These are phyloP conservation scores for Hypolimnas misippus DNA, from an alignment of 2,888 invertebrate genomes.

Conservation along the genomic window DNA sequence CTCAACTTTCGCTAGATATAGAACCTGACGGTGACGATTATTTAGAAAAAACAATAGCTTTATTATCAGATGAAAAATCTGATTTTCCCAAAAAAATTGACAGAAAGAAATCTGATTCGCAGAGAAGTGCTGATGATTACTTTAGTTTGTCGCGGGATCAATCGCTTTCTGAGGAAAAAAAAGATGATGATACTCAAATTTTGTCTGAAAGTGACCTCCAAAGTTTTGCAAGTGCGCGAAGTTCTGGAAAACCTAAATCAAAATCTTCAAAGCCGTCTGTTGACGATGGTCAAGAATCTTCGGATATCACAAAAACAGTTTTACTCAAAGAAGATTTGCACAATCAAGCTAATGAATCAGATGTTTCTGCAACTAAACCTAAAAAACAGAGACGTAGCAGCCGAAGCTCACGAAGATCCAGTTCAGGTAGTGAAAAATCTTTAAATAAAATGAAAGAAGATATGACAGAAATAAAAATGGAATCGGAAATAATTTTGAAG, in stretches of 20 bases:
- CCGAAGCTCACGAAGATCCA: constrained; percentile 72
- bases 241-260: constrained; percentile 77
- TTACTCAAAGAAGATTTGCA: constrained; percentile 62
- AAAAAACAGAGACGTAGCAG: constrained; percentile 71
- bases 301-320: constrained; percentile 61
- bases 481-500: constrained; percentile 33
- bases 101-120: constrained; percentile 87
- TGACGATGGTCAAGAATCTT: constrained; percentile 64
- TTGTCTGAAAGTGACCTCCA: constrained; percentile 85
- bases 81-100: constrained; percentile 84
- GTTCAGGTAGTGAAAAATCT: constrained; percentile 80
- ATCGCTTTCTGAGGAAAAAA: constrained; percentile 85
- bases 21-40: constrained; percentile 82
- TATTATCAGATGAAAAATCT: constrained; percentile 79
- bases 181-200: constrained; percentile 84
- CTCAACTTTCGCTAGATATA: constrained; percentile 78
- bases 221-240: constrained; percentile 87
- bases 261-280: constrained; percentile 63
- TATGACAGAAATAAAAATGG: constrained; percentile 49
- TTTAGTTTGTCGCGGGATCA: constrained; percentile 86
- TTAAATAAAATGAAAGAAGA: constrained; percentile 66
- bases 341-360: constrained; percentile 47
- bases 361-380: constrained; percentile 49
- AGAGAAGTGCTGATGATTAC: constrained; percentile 85
- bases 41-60: constrained; percentile 75